Percentiles rank a stretch among this genome's conserved stretches.
Conservation (phyloP, 2,888 invertebrate genomes). For the Icerya purchasi region DNA sequence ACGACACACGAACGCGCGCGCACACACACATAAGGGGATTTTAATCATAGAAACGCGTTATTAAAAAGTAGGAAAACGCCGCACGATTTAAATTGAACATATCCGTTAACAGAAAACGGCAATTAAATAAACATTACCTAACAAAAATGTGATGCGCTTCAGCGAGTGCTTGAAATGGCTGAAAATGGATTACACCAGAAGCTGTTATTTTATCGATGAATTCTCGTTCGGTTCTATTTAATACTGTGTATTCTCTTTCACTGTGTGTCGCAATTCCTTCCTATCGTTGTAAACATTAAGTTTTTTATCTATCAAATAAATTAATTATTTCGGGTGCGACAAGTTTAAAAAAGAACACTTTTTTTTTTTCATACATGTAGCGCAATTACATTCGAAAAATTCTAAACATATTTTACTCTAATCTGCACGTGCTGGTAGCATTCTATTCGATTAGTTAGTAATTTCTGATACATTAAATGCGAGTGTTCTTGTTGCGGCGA, state of each 20-base stretch:
- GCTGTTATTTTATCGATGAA: constrained; percentile 24
- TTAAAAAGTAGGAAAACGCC: no score
- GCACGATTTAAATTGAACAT: no score
- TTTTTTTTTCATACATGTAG: background rate
- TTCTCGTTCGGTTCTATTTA: constrained; percentile 19
- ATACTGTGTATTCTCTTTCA: constrained; percentile 25
- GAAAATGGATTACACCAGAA: constrained; percentile 26
- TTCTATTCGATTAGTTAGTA: no score
- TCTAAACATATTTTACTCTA: no score
- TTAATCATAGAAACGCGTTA: no score
- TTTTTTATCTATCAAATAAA: background rate
- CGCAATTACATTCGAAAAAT: background rate
- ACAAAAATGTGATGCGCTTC: constrained; percentile 27
- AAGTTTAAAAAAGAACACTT: background rate
- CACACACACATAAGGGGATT: no score
- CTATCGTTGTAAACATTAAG: constrained; percentile 18
- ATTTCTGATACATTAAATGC: no score
- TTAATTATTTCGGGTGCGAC: background rate
- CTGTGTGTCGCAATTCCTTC: constrained; percentile 26
- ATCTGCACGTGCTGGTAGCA: no score
- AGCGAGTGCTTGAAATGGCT: constrained; percentile 27
- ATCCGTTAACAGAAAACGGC: no score
- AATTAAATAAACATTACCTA: constrained; percentile 21
- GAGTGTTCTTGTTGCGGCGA: no score
- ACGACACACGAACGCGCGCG: no score